Percentiles rank a stretch among this genome's conserved stretches.
phyloP scores from a whole-genome alignment of 1,140 invertebrate species.

The Ostrea edulis region DNA sequence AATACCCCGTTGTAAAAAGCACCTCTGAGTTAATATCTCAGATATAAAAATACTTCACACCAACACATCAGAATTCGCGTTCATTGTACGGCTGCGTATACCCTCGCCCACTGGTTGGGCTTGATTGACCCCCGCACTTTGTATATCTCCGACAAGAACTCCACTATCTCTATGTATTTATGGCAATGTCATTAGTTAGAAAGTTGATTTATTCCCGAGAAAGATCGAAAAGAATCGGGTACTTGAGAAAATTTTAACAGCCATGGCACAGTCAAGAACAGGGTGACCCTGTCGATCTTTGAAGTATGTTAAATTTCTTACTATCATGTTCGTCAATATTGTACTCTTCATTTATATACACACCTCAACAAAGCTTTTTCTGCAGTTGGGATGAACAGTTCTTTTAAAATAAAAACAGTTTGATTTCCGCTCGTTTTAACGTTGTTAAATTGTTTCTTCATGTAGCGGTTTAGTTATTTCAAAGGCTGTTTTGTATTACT shows the following conservation, averaged over 20 bases:
- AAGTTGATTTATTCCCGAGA: constrained; percentile 35
- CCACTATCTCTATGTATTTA: background rate
- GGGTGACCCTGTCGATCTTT: background rate
- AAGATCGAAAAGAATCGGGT: constrained; percentile 11
- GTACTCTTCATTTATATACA: background rate
- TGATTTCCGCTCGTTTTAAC: background rate
- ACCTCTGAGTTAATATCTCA: background rate
- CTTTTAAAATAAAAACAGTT: background rate
- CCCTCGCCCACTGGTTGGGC: background rate
- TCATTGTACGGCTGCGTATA: background rate
- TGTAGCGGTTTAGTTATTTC: background rate
- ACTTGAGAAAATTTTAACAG: constrained; percentile 27
- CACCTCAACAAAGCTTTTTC: no score
- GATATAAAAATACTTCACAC: constrained; percentile 32
- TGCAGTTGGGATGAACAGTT: background rate
- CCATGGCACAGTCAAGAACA: background rate
- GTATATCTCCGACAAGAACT: background rate
- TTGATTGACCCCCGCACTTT: background rate
- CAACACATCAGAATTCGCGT: background rate
- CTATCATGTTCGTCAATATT: background rate
- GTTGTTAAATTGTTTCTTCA: background rate
- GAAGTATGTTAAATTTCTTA: background rate
- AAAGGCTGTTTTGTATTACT: constrained; percentile 6
- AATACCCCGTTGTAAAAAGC: constrained; percentile 23
- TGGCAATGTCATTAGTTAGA: constrained; percentile 32